Evolutionary conservation across 2,797 vertebrate genomes (phyloP), one percentile per base, ranked within the genome.

Genomic region (Hybognathus amarus): DNA sequence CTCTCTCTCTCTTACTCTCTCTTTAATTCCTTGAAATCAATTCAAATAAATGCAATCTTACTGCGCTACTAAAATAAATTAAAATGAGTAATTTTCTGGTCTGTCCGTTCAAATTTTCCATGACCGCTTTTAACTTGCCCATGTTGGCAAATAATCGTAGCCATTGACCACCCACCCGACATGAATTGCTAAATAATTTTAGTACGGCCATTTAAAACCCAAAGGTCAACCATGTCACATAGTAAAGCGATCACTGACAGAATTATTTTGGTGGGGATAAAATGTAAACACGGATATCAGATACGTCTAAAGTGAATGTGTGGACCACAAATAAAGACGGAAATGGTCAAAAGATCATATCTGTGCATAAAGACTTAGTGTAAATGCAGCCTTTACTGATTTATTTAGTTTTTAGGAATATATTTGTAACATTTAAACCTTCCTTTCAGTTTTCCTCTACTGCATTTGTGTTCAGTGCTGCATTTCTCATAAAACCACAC

Each of bases 401-500:
- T 61, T n/a, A 12, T 36, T 36, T n/a, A 56, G 54, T n/a, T n/a
- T 56, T 56, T 56, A 12, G 22, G 22, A 24, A 59, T 24, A 24
- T 61, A 15, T 61, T 27, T 61, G 11, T 61, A 61, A 15, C 27
- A 15, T 5, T 61, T 63, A 7, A 56, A 56, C 30, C 59, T 63
- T 27, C 59, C 59, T 61, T 61, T 27, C 24, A 61, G 24, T 33
- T 50, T 30, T 50, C 5, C 40, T 24, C 22, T 15, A 9, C 22
- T 27, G n/a, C n/a, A 69, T 69, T 69, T 69, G 38, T 42, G n/a
- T 69, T 69, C n/a, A 45, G 3, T 45, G 38, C 66, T 24, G 67
- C 3, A 70, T n/a, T 68, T 68, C 36, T 40, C 11, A n/a, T 11
- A 66, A 38, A 68, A 68, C 36, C 13, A 6, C 8, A 18, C 5